phyloP scores from a whole-genome alignment of 2,888 invertebrate species.

The Hecatera dysodea region DNA sequence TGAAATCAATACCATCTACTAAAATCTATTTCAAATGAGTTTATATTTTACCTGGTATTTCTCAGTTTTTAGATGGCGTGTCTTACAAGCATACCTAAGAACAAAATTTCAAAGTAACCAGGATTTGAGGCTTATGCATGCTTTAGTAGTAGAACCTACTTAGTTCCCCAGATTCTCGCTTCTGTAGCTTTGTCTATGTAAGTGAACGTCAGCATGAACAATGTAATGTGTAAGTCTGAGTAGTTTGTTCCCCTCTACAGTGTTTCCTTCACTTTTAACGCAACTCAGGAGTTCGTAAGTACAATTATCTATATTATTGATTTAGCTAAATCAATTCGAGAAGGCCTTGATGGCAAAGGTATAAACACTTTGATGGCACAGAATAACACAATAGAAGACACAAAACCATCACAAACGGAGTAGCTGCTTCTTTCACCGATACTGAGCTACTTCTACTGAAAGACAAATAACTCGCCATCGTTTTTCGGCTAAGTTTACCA shows the following conservation, averaged over 20 bases:
- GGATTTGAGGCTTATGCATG: slow-evolving; percentile 74
- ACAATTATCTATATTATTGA: slow-evolving; percentile 60
- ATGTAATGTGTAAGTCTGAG: slow-evolving; percentile 62
- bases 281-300: slow-evolving; percentile 77
- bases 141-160: slow-evolving; percentile 65
- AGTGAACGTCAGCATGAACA: slow-evolving; percentile 59
- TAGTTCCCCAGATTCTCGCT: slow-evolving; percentile 60
- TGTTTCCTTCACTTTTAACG: slow-evolving; percentile 72
- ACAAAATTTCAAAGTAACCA: slow-evolving; percentile 58
- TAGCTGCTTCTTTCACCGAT: slow-evolving; percentile 30
- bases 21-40: slow-evolving; percentile 53
- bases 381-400: slow-evolving; percentile 50
- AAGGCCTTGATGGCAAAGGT: neutral
- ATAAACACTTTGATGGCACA: slow-evolving; percentile 34
- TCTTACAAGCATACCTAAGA: slow-evolving; percentile 62
- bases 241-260: slow-evolving; percentile 65
- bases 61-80: slow-evolving; percentile 74
- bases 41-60: slow-evolving; percentile 50
- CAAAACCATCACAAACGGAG: slow-evolving; percentile 25
- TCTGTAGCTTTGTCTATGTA: slow-evolving; percentile 68
- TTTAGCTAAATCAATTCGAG: neutral
- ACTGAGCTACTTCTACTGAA: slow-evolving; percentile 2
- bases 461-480: neutral
- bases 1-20: slow-evolving; percentile 1
- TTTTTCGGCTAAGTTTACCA: neutral